These are phyloP conservation scores for Triplophysa siluroides DNA, from an alignment of 2,113 vertebrate genomes.

Conservation along the genomic window DNA sequence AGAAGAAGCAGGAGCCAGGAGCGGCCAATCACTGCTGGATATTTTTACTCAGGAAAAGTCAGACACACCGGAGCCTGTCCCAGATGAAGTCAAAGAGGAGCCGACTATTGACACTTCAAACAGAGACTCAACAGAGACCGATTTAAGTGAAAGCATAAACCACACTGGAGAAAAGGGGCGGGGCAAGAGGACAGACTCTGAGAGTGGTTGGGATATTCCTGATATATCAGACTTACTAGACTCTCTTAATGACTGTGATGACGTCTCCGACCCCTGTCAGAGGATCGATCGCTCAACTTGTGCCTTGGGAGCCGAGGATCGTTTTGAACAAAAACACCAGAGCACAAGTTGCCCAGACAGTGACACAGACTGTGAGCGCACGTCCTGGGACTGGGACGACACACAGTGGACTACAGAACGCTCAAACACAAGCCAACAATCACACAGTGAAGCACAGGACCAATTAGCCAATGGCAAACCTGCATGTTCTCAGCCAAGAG, in stretches of 20 bases:
- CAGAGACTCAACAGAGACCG: not conserved
- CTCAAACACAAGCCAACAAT: conserved; percentile 43
- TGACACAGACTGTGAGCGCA: conserved; percentile 54
- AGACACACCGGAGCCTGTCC: conserved; percentile 12
- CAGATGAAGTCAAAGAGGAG: conserved; percentile 10
- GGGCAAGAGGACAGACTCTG: conserved; percentile 34
- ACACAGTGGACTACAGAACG: conserved; percentile 65
- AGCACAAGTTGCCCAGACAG: conserved; percentile 9
- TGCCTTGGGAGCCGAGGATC: not conserved
- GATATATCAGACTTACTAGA: conserved; percentile 76
- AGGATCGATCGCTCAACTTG: not conserved
- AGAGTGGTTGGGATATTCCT: conserved; percentile 74
- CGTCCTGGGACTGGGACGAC: conserved; percentile 71
- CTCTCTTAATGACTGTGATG: conserved; percentile 60
- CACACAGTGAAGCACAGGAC: conserved; percentile 55
- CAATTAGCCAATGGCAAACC: conserved; percentile 54
- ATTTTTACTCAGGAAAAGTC: not conserved
- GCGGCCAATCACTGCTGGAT: conserved; percentile 49
- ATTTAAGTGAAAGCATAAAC: not conserved
- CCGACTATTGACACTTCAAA: not conserved
- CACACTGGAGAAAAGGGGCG: not conserved
- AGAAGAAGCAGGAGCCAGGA: conserved; percentile 69
- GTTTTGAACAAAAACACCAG: not conserved
- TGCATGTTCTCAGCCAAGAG: conserved; percentile 34
- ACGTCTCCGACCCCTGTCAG: conserved; percentile 28